phyloP scores from a whole-genome alignment of 2,888 invertebrate genomes.

The Coelogynopora nodosa region DNA sequence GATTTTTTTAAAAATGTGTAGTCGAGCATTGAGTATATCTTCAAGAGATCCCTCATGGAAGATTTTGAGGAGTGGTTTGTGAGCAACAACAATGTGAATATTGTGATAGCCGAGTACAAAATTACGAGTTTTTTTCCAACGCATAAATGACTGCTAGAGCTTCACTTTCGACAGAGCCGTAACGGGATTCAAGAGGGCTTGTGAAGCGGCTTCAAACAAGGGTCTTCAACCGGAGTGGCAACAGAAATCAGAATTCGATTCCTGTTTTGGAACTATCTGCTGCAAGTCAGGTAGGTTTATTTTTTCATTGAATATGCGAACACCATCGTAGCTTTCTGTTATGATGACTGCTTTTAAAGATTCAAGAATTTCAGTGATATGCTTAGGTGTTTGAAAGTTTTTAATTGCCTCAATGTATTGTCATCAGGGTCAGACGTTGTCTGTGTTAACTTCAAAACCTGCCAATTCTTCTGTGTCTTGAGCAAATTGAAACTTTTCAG shows the following conservation, averaged over 20 bases:
- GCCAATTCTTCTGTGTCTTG: conserved; percentile 49
- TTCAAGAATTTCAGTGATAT: conserved; percentile 20
- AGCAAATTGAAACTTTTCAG: conserved; percentile 51
- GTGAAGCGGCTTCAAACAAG: conserved; percentile 1
- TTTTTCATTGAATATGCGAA: not conserved
- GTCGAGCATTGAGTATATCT: conserved; percentile 35
- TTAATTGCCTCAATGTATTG: conserved; percentile 22
- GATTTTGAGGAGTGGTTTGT: conserved; percentile 47
- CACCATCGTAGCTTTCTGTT: conserved; percentile 1
- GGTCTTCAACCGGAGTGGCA: not conserved
- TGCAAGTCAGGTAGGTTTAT: conserved; percentile 21
- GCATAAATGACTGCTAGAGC: conserved; percentile 43
- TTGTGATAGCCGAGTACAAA: conserved; percentile 45
- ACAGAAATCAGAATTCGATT: conserved; percentile 2
- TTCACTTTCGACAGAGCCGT: conserved; percentile 21
- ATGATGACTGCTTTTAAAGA: not conserved
- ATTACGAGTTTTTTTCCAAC: conserved; percentile 43
- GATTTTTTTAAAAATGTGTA: conserved; percentile 8
- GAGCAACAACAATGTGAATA: conserved; percentile 44
- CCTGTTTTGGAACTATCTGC: conserved; percentile 29
- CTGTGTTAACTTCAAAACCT: conserved; percentile 50
- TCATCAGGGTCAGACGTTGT: not conserved
- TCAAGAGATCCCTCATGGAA: conserved; percentile 46
- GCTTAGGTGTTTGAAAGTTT: not conserved
- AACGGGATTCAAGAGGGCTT: conserved; percentile 1